Conservation (phyloP, 1,140 invertebrate species). For the Popillia japonica region DNA sequence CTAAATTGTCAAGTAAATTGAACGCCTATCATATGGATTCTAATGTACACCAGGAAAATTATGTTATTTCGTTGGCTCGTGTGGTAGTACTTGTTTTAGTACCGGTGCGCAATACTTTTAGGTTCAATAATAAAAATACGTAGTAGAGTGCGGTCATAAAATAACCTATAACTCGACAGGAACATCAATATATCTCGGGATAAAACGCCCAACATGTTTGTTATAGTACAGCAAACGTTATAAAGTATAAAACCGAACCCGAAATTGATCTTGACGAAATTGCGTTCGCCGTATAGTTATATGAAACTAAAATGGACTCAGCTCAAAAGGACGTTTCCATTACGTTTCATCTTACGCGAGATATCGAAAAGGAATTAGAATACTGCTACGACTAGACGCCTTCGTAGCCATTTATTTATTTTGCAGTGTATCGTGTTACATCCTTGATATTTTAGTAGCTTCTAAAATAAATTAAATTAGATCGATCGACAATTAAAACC, state of each 20-base stretch:
- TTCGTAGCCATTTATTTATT: no score
- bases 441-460: no score
- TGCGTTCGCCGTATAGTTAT: neutral
- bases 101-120: slow-evolving; percentile 27
- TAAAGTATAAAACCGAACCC: slow-evolving; percentile 28
- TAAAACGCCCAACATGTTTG: slow-evolving; percentile 26
- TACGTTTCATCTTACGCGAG: no score
- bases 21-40: neutral
- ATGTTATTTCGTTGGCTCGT: slow-evolving; percentile 14
- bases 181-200: slow-evolving; percentile 33
- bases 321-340: no score
- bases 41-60: slow-evolving; percentile 12
- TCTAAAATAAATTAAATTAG: no score
- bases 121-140: slow-evolving; percentile 33
- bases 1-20: no score
- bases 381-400: no score
- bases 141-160: slow-evolving; percentile 12
- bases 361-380: no score
- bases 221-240: slow-evolving; percentile 29
- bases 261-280: slow-evolving; percentile 20
- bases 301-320: neutral
- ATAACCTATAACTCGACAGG: slow-evolving; percentile 28
- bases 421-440: no score
- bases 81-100: neutral
- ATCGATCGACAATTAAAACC: no score